Evolutionary conservation across 2,113 vertebrate species (phyloP).

Genomic region (Psephotus haematonotus): DNA sequence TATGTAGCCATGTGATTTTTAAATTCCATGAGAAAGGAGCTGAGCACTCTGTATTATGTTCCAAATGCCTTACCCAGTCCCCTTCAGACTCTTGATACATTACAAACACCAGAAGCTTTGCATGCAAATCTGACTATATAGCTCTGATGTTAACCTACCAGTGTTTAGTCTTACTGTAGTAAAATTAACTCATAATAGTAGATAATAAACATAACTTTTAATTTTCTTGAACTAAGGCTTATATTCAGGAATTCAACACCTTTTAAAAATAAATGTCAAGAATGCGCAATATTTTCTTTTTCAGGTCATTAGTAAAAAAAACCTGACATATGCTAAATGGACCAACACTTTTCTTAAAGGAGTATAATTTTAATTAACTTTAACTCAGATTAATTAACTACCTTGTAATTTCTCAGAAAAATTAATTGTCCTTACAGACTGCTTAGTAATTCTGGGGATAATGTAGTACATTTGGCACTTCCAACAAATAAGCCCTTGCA

Average conservation of each 20-base stretch:
- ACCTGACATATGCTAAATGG: not conserved
- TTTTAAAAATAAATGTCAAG: not conserved
- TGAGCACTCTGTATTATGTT: not conserved
- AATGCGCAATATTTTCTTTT: not conserved
- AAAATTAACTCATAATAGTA: not conserved
- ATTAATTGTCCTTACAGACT: not conserved
- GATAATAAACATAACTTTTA: not conserved
- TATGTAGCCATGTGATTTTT: not conserved
- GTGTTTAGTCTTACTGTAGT: not conserved
- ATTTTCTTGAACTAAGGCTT: not conserved
- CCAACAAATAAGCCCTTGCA: not conserved
- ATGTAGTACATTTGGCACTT: not conserved
- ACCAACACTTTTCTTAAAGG: not conserved
- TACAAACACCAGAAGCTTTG: not conserved
- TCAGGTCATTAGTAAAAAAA: not conserved
- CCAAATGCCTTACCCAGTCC: not conserved
- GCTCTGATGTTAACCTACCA: not conserved
- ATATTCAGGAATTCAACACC: not conserved
- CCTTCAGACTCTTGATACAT: not conserved
- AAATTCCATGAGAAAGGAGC: not conserved
- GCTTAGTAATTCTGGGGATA: not conserved
- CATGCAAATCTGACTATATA: not conserved
- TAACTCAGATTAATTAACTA: slow-evolving; percentile 20
- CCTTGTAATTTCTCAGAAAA: slow-evolving; percentile 13
- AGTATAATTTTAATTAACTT: slow-evolving; percentile 33